Evolutionary conservation across 2,113 vertebrate species (phyloP).

Genomic region (Nettapus auritus): DNA sequence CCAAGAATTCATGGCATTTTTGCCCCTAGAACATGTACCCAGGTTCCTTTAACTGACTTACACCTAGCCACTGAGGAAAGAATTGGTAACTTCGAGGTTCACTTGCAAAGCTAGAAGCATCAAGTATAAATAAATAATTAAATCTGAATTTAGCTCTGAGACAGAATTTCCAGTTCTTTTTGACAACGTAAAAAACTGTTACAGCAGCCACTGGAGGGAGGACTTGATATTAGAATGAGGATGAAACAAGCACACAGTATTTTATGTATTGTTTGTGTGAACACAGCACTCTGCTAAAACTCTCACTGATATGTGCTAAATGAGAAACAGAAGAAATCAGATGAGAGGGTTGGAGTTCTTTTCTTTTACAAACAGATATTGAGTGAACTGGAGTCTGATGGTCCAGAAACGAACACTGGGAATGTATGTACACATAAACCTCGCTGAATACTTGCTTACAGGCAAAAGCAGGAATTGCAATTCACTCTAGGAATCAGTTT

Average conservation of each 20-base stretch:
- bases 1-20: background rate
- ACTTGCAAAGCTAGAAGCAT: background rate
- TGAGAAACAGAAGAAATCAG: constrained; percentile 56
- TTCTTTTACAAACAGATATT: constrained; percentile 49
- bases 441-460: background rate
- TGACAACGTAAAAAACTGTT: constrained; percentile 27
- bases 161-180: background rate
- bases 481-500: background rate
- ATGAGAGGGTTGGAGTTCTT: constrained; percentile 20
- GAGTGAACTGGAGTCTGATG: constrained; percentile 10
- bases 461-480: background rate
- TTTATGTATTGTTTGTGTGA: constrained; percentile 44
- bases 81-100: background rate
- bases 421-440: constrained; percentile 24
- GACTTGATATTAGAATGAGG: constrained; percentile 61
- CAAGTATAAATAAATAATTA: background rate
- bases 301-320: constrained; percentile 52
- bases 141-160: background rate
- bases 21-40: background rate
- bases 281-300: constrained; percentile 47
- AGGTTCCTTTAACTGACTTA: background rate
- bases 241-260: constrained; percentile 44
- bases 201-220: constrained; percentile 72
- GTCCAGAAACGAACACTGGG: constrained; percentile 32
- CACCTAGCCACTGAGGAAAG: background rate